Percentiles rank a stretch among this genome's conserved stretches.
phyloP scores from a whole-genome alignment of 2,797 vertebrate genomes.

The Pteropus rufus region DNA sequence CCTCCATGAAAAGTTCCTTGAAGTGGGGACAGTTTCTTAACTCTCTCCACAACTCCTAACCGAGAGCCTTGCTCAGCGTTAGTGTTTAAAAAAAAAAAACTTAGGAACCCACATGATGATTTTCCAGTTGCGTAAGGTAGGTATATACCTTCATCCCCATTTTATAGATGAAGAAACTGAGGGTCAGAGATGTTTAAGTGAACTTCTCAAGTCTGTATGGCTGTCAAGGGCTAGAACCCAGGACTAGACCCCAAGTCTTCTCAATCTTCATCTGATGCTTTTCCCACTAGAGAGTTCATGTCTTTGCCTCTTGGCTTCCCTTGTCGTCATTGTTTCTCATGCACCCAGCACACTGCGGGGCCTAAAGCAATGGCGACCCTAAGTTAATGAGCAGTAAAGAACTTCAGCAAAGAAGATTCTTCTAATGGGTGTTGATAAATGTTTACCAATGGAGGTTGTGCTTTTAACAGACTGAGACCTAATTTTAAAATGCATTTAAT shows the following conservation, averaged over 20 bases:
- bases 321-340: not conserved
- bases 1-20: not conserved
- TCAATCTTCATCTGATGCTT: not conserved
- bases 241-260: not conserved
- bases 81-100: not conserved
- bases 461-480: slow-evolving; percentile 32
- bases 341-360: fast-evolving
- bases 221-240: not conserved
- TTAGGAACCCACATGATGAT: not conserved
- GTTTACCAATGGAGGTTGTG: not conserved
- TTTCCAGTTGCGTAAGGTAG: not conserved
- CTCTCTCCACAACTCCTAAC: not conserved
- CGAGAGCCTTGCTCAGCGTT: not conserved
- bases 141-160: not conserved
- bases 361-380: not conserved
- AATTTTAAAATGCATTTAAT: slow-evolving; percentile 41
- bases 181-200: not conserved
- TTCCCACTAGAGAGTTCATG: not conserved
- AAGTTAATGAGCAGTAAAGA: not conserved
- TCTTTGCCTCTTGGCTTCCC: not conserved
- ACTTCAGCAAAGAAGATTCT: not conserved
- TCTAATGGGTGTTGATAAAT: not conserved
- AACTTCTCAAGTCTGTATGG: not conserved
- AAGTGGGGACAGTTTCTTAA: not conserved
- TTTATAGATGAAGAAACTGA: not conserved